Percentiles rank a stretch among this genome's conserved stretches.
phyloP scores from a whole-genome alignment of 1,140 invertebrate species.

The Semibalanus balanoides region DNA sequence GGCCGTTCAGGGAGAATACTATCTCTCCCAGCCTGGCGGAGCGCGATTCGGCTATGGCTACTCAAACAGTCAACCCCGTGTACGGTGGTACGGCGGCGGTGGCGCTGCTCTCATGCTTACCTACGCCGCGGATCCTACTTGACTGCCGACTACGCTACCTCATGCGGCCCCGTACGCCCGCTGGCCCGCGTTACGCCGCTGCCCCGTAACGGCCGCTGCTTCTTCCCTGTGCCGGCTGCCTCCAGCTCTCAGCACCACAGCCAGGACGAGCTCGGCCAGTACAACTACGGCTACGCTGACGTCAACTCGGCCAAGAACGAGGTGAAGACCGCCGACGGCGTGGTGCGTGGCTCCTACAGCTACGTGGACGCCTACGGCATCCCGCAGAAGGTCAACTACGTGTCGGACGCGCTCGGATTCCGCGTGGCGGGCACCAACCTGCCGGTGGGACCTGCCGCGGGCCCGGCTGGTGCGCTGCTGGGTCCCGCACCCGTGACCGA shows the following conservation, averaged over 20 bases:
- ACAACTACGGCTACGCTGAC: too few species aligned
- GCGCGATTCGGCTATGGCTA: too few species aligned
- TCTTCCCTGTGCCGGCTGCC: not conserved
- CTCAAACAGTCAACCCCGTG: too few species aligned
- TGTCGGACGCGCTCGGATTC: constrained; percentile 19
- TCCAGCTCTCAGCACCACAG: constrained; percentile 18
- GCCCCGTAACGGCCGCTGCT: constrained; percentile 4
- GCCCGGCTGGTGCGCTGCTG: not conserved
- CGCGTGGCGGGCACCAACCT: constrained; percentile 18
- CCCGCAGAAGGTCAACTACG: constrained; percentile 20
- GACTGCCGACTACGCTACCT: too few species aligned
- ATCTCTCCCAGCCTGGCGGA: too few species aligned
- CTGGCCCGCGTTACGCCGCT: constrained; percentile 23
- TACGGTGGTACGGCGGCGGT: too few species aligned
- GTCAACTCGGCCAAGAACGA: constrained; percentile 19
- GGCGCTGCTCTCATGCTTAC: too few species aligned
- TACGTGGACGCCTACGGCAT: constrained; percentile 22
- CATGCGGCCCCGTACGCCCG: too few species aligned
- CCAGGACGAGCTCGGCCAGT: constrained; percentile 21
- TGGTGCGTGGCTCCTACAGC: constrained; percentile 18
- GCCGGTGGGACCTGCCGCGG: not conserved
- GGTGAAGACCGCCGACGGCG: constrained; percentile 19
- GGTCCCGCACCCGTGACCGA: too few species aligned
- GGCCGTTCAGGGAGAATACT: too few species aligned
- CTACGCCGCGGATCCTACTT: too few species aligned